Conservation (phyloP, 2,797 vertebrate genomes). For the Taeniopygia guttata region DNA sequence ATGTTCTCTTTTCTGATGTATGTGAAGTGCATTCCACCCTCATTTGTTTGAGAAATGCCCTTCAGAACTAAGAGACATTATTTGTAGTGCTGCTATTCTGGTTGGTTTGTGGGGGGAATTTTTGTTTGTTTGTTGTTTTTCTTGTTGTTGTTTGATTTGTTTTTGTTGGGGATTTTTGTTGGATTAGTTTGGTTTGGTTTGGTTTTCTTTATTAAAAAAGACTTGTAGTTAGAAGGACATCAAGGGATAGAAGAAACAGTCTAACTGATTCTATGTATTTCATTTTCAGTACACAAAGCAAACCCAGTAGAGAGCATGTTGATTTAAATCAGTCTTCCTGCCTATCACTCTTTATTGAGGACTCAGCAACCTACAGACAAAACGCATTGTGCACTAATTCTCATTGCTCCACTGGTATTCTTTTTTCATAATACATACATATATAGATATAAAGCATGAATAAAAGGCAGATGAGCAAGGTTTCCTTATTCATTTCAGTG, state of each 20-base stretch:
- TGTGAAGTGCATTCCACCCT: background rate
- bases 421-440: background rate
- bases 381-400: background rate
- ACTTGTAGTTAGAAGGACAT: background rate
- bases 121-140: background rate
- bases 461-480: background rate
- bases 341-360: background rate
- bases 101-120: background rate
- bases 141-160: rapidly evolving
- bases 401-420: background rate
- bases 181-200: background rate
- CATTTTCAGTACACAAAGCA: background rate
- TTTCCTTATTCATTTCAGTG: background rate
- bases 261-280: background rate
- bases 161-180: background rate
- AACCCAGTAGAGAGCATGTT: background rate
- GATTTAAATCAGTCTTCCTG: background rate
- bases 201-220: background rate
- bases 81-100: background rate
- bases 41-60: slow-evolving; percentile 23
- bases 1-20: background rate
- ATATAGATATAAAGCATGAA: background rate
- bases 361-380: background rate
- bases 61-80: slow-evolving; percentile 32
- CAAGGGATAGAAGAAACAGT: background rate